Evolutionary conservation across 37 sponge, comb jelly and placozoan genomes (phyloP), one percentile per base, ranked within the genome.

Genomic region (Ianthella basta): DNA sequence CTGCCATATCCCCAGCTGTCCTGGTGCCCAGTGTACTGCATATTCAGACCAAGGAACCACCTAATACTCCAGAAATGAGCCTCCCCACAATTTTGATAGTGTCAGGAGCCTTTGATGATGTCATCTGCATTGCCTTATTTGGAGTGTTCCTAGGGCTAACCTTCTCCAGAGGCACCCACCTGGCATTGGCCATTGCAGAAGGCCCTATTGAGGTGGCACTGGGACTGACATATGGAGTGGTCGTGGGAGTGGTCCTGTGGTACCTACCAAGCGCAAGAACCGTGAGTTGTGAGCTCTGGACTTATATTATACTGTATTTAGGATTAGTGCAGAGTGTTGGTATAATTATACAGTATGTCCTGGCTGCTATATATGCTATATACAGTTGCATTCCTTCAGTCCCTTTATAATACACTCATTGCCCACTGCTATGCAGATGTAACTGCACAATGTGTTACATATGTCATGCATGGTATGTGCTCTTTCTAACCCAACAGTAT

Each of bases 1-100:
- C 98, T 60, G 96, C 98, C 37, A 90, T 98, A 55, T 93, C 96
- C 34, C 96, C 96, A 39, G 90, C 94, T 80, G 85, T 98, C 3
- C 88, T 98, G 32, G 91, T 98, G 6, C 96, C 96, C 0, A 85
- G 79, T 33, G 41, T 92, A 25, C 70, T 93, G n/a, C 63, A 32
- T 6, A 72, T 98, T 15, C 87, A 93, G 82, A 81, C 54, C 21
- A 56, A 60, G 24, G 55, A 87, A 57, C 78, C 78, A 4, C 44
- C 78, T 20, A 75, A 32, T 41, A 50, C 78, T 75, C 53, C 37
- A 39, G 78, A 75, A 50, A 75, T 4, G 78, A 75, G 93, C 36
- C 91, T 95, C 23, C 87, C 91, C 24, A 91, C 98, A 19, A 79
- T 98, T 78, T 67, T 98, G 35, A 91, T 98, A 6, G 96, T 91